phyloP scores from a whole-genome alignment of 2,113 vertebrate species.

The human region DNA sequence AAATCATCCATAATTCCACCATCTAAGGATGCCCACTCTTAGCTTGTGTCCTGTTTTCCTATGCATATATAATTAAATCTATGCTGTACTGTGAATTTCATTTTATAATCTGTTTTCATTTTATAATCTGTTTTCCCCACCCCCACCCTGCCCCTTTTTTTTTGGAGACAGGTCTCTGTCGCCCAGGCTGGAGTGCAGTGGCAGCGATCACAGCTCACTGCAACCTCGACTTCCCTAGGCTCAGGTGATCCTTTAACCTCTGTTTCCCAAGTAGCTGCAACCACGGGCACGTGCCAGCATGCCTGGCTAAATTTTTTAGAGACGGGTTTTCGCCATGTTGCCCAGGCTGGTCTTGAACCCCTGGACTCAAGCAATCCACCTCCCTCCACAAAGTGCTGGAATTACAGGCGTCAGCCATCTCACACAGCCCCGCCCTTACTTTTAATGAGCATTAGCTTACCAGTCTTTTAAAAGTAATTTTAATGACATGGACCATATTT shows the following conservation, averaged over 20 bases:
- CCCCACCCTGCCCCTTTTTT: not conserved
- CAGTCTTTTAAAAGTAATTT: conserved; percentile 30
- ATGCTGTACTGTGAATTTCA: not conserved
- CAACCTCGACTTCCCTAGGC: not conserved
- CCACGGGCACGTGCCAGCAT: too few relatives aligned
- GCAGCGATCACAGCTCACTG: not conserved
- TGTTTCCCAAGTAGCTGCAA: not conserved
- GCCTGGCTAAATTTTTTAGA: too few relatives aligned
- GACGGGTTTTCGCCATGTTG: too few relatives aligned
- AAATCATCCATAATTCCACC: not conserved
- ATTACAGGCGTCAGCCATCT: too few relatives aligned
- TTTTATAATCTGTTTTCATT: not conserved
- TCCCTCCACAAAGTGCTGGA: not conserved
- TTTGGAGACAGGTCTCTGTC: not conserved
- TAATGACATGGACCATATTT: not conserved
- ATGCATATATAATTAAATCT: not conserved
- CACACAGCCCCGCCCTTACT: not conserved
- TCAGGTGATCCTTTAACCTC: not conserved
- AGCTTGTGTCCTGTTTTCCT: not conserved
- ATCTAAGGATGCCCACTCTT: not conserved
- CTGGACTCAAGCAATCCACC: not conserved
- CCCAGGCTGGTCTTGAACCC: too few relatives aligned
- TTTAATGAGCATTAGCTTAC: not conserved
- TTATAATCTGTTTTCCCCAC: not conserved
- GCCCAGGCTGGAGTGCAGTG: not conserved